Conservation (phyloP, 2,797 vertebrate genomes). For the Florisuga fusca region DNA sequence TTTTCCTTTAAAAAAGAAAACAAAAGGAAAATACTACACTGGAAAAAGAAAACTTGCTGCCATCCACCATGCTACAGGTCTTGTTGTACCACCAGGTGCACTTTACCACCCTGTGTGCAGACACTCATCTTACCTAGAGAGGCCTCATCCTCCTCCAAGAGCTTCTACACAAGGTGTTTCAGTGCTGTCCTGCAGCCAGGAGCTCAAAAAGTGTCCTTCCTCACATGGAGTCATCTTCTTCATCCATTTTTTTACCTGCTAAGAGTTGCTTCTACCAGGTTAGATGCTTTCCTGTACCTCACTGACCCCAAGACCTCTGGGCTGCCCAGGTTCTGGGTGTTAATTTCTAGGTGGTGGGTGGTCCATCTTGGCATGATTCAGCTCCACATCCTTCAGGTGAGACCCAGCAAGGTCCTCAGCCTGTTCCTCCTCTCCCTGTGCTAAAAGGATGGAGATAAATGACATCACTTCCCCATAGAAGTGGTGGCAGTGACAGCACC, state of each 20-base stretch:
- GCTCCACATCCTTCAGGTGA: neutral
- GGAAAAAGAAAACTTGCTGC: neutral
- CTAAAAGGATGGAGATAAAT: neutral
- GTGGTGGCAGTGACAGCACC: neutral
- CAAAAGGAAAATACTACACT: neutral
- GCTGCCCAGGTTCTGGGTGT: neutral
- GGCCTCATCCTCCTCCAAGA: neutral
- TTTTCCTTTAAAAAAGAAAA: neutral
- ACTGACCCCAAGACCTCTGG: neutral
- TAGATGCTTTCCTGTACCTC: neutral
- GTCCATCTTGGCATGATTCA: neutral
- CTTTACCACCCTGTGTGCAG: accelerated
- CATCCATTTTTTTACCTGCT: neutral
- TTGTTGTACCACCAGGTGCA: neutral
- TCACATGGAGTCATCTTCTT: neutral
- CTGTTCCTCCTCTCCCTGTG: accelerated
- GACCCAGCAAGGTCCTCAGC: neutral
- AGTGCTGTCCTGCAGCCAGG: neutral
- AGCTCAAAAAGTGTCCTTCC: neutral
- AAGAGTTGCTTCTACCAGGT: neutral
- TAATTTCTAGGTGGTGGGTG: neutral
- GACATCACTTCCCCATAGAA: neutral
- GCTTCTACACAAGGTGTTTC: neutral
- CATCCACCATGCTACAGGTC: neutral
- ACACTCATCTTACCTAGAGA: neutral